These are phyloP conservation scores for Tipula unca DNA, from an alignment of 2,888 invertebrate species.

Conservation along the genomic window DNA sequence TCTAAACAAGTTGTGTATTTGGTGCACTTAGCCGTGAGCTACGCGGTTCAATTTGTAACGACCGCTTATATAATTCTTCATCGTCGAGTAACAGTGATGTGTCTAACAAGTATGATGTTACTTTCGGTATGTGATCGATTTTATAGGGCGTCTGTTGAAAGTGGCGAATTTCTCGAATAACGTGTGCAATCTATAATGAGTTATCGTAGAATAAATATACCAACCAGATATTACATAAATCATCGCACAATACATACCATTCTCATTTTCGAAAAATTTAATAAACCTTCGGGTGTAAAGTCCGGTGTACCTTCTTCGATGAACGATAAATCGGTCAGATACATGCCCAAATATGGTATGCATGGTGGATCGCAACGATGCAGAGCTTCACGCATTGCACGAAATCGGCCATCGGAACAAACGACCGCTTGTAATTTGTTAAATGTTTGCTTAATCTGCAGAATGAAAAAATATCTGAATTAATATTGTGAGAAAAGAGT, in stretches of 20 bases:
- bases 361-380: conserved; percentile 85
- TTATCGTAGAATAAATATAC: too few species aligned
- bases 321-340: conserved; percentile 82
- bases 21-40: conserved; percentile 29
- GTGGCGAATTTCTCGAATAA: conserved; percentile 82
- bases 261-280: conserved; percentile 92
- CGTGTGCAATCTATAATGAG: conserved; percentile 85
- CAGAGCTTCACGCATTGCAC: conserved; percentile 75
- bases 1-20: conserved; percentile 28
- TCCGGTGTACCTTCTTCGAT: conserved; percentile 90
- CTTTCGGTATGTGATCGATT: conserved; percentile 76
- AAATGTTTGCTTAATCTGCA: conserved; percentile 78
- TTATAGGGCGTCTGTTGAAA: conserved; percentile 89
- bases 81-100: conserved; percentile 67
- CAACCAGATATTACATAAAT: too few species aligned
- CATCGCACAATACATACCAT: conserved; percentile 71
- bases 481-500: too few species aligned
- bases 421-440: conserved; percentile 79
- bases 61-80: conserved; percentile 70
- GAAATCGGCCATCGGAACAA: conserved; percentile 80
- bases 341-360: conserved; percentile 81
- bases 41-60: conserved; percentile 77
- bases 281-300: conserved; percentile 76
- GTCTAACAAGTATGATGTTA: conserved; percentile 68
- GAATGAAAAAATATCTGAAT: too few species aligned